phyloP scores from a whole-genome alignment of 2,888 invertebrate species.

The Steromphala cineraria region DNA sequence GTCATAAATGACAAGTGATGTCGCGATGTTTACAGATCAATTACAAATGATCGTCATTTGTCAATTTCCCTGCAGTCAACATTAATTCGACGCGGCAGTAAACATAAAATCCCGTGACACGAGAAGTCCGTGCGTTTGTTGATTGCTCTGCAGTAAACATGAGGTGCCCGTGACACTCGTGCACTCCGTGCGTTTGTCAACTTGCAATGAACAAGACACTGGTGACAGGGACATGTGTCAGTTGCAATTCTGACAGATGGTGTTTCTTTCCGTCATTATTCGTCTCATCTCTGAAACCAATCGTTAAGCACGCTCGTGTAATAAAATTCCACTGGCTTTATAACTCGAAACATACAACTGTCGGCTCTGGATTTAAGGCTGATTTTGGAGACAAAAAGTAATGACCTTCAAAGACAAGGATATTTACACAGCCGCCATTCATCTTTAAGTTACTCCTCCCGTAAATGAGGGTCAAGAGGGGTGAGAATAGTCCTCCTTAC shows the following conservation, averaged over 20 bases:
- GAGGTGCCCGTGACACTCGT: background rate
- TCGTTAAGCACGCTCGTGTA: slow-evolving; percentile 1
- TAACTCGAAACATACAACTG: slow-evolving; percentile 7
- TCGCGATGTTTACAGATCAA: too few species aligned
- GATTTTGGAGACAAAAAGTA: slow-evolving; percentile 1
- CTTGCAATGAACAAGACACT: background rate
- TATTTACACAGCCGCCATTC: slow-evolving; percentile 11
- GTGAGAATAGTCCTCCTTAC: background rate
- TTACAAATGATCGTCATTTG: too few species aligned
- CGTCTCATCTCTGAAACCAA: background rate
- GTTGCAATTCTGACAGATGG: slow-evolving; percentile 8
- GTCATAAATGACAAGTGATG: too few species aligned
- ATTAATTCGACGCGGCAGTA: too few species aligned
- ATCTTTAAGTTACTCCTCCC: background rate
- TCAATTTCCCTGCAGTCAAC: too few species aligned
- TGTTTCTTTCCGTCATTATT: background rate
- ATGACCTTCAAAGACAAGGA: background rate
- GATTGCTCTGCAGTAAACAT: background rate
- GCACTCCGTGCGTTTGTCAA: background rate
- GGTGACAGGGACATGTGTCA: background rate
- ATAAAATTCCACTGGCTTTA: slow-evolving; percentile 11
- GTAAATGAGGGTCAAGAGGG: slow-evolving; percentile 6
- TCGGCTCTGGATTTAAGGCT: background rate
- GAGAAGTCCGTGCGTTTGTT: background rate
- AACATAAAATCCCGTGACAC: background rate